A percentile compares a stretch with the other conserved stretches of the same genome.
Conservation (phyloP, 1,140 invertebrate genomes). For the Cyclargus thomasi region DNA sequence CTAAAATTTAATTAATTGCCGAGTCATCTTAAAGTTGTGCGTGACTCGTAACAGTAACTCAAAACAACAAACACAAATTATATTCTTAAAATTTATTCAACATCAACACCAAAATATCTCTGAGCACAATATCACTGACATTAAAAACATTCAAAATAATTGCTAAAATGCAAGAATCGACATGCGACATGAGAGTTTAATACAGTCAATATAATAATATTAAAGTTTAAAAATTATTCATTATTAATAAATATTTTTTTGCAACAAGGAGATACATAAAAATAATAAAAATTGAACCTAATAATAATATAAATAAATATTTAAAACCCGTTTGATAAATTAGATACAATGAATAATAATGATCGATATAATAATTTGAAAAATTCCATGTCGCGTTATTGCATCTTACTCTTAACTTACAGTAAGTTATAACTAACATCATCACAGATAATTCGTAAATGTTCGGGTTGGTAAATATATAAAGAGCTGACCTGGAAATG, state of each 20-base stretch:
- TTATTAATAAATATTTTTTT: too few species aligned
- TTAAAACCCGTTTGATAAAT: too few species aligned
- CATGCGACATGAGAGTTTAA: not conserved
- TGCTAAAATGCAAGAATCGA: slow-evolving; percentile 14
- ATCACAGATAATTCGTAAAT: slow-evolving; percentile 58
- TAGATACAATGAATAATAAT: not conserved
- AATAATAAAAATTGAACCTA: not conserved
- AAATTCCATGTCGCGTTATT: slow-evolving; percentile 6
- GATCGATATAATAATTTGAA: not conserved
- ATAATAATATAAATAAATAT: not conserved
- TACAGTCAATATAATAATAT: not conserved
- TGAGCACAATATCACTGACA: slow-evolving; percentile 64
- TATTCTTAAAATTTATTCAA: slow-evolving; percentile 21
- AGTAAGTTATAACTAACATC: slow-evolving; percentile 52
- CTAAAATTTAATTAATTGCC: too few species aligned
- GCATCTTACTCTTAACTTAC: slow-evolving; percentile 35
- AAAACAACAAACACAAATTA: not conserved
- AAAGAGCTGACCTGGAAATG: not conserved
- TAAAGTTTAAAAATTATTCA: not conserved
- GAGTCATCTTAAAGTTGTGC: too few species aligned
- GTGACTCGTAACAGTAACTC: not conserved
- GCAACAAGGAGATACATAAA: too few species aligned
- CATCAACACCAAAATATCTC: slow-evolving; percentile 33
- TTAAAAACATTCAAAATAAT: slow-evolving; percentile 31
- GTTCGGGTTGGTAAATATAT: slow-evolving; percentile 33